Base-by-base conservation (phyloP, 2,888 invertebrate genomes). In the Ferdinandea cuprea region DNA sequence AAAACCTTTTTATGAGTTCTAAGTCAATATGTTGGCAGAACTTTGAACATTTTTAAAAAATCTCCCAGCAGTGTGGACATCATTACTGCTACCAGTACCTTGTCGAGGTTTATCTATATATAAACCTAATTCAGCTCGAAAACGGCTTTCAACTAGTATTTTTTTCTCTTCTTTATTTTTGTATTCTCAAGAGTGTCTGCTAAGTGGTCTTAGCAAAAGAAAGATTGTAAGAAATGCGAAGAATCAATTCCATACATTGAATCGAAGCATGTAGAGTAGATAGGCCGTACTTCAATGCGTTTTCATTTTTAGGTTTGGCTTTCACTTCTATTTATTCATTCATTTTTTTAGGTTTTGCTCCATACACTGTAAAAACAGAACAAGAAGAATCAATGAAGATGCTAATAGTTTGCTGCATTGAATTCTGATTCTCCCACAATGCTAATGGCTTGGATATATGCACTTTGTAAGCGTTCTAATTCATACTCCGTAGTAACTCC, bases 251-350 rank as follows among this genome's bases (percentile, higher is more conserved):
- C 50, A 59, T 28, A 50, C 56, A 58, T 5, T 44, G 13, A 25
- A 69, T 58, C 69, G 32, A 46, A 17, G 32, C 30, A 46, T 71
- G 69, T 19, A 58, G 9, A 17, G 37, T 46, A 11, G 69, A 58
- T 37, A 54, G 54, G 19, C 30, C 48, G 11, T 28, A 48, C 11
- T n/a, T 2, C 25, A n/a, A 19, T 11, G 44, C 44, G 8, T 15
- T 8, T 44, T 44, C 44, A 3, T 44, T 44, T 44, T 15, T 42
- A 11, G 15, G 25, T 13, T 2, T n/a, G n/a, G n/a, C n/a, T n/a
- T n/a, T n/a, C n/a, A n/a, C n/a, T n/a, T n/a, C n/a, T n/a, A n/a
- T n/a, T n/a, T n/a, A n/a, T n/a, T n/a, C n/a, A n/a, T n/a, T n/a
- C n/a, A n/a, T n/a, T n/a, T n/a, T n/a, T n/a, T n/a, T n/a, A n/a